Base-by-base conservation (phyloP, 1,140 invertebrate genomes). In the Papilio aristodemus region DNA sequence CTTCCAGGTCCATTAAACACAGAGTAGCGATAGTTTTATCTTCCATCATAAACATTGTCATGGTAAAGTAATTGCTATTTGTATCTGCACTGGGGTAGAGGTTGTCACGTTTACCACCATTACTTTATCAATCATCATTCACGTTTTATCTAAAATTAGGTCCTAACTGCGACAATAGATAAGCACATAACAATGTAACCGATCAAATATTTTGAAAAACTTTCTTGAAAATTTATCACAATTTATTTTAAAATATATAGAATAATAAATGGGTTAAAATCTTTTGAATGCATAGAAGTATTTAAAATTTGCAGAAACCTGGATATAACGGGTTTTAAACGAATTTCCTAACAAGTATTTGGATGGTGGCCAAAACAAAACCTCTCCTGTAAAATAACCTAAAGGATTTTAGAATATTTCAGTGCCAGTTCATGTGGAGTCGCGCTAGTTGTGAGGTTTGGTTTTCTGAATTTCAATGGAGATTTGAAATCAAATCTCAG, bases 271-370 rank as follows among this genome's bases (percentile, higher is more conserved):
- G 2, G 6, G 2, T 32, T 32, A 6, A 3, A 2, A 32, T 2
- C 27, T 32, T 46, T 46, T 46, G 11, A 50, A 50, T 50, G 17
- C 0, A 50, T 10, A 32, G 8, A 50, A 66, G 46, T 38, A 9
- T 14, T 66, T 46, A 27, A 14, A 66, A 41, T n/a, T 32, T 25
- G 13, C 37, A 50, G 25, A 36, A 66, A 14, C 43, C 63, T 66
- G 63, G 27, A 66, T 66, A 27, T 50, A 66, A 14, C 41, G 11
- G 43, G 25, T 50, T 50, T 37, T 50, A 50, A 66, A 66, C 43
- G 43, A 66, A 66, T 66, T 66, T 25, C 43, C 22, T 66, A 66
- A 66, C 63, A 66, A 66, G 41, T 66, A 66, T 66, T 50, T 66
- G 41, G 63, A 46, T 36, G 11, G 41, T 27, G 32, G 63, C 63